Conservation (phyloP, 92 coral and sea anemone genomes). For the Palythoa grandiflora region DNA sequence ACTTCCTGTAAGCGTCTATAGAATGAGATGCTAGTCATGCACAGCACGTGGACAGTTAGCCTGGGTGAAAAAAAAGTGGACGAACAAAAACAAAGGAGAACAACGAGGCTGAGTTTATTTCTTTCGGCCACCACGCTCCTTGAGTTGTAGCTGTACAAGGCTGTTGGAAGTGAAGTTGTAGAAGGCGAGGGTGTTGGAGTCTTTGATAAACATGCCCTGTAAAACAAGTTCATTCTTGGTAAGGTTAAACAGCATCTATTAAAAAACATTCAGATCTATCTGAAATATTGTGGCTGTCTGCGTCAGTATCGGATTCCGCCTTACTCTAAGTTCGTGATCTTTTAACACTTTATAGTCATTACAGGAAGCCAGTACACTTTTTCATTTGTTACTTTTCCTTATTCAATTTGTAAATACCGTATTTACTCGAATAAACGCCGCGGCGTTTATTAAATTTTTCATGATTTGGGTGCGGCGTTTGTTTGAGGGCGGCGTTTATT, state of each 20-base stretch:
- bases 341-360: too few relatives aligned
- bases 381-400: too few relatives aligned
- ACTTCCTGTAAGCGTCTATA: not conserved
- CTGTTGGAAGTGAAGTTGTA: slow-evolving; percentile 88
- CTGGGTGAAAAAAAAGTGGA: not conserved
- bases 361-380: too few relatives aligned
- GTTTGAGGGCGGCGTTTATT: too few relatives aligned
- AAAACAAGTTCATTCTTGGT: not conserved
- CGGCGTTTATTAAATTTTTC: too few relatives aligned
- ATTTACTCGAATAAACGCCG: too few relatives aligned
- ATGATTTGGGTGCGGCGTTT: too few relatives aligned
- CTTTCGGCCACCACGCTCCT: slow-evolving; percentile 99
- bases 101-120: slow-evolving; percentile 52
- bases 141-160: slow-evolving; percentile 91
- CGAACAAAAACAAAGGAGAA: not conserved
- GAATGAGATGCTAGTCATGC: not conserved
- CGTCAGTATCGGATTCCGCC: too few relatives aligned
- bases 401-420: too few relatives aligned
- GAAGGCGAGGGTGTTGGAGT: slow-evolving; percentile 94
- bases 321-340: too few relatives aligned
- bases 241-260: not conserved
- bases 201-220: slow-evolving; percentile 97
- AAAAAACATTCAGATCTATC: too few relatives aligned
- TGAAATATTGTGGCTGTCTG: too few relatives aligned
- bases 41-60: not conserved